Evolutionary conservation across 2,797 vertebrate genomes (phyloP).

Genomic region (Poecilia velifera): DNA sequence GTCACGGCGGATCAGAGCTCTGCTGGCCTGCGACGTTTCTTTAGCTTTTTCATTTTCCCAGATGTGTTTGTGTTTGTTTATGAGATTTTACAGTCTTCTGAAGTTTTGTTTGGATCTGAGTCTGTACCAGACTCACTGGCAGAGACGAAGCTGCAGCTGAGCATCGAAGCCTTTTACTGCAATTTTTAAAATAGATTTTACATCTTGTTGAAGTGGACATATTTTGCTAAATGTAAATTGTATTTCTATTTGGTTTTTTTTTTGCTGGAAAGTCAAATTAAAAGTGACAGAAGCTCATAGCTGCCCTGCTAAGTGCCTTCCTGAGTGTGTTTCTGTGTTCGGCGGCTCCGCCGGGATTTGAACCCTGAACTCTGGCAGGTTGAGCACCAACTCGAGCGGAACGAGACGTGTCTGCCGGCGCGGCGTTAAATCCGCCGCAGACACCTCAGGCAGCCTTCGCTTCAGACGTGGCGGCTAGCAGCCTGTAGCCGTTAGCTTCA

Average conservation of each 20-base stretch:
- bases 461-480: background rate
- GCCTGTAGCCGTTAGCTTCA: too few species aligned
- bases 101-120: constrained; percentile 45
- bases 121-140: constrained; percentile 54
- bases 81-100: background rate
- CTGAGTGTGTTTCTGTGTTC: constrained; percentile 70
- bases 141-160: constrained; percentile 1
- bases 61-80: background rate
- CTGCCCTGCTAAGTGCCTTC: constrained; percentile 40
- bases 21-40: background rate
- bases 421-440: constrained; percentile 16
- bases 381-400: constrained; percentile 56
- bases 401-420: constrained; percentile 17
- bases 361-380: constrained; percentile 52
- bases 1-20: constrained; percentile 20
- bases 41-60: background rate
- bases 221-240: too few species aligned
- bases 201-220: background rate
- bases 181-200: background rate
- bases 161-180: background rate
- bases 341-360: constrained; percentile 50
- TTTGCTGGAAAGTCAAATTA: constrained; percentile 35
- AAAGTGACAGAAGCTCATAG: constrained; percentile 38
- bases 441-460: background rate
- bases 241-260: too few species aligned